Base-by-base conservation (phyloP, 1,140 invertebrate genomes). In the Thaumatotibia leucotreta region DNA sequence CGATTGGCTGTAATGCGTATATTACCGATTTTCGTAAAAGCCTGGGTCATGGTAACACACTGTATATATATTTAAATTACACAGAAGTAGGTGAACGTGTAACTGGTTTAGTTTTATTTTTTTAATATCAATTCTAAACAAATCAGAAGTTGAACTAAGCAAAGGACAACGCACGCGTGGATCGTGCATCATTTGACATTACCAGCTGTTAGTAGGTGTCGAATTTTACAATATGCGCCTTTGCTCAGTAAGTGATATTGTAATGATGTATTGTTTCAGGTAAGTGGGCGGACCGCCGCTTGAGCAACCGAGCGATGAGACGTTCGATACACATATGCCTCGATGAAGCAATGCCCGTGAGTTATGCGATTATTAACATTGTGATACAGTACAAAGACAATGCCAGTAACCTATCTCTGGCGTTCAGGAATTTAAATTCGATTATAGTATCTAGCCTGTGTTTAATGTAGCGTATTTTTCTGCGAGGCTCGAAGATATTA, bases 231-330 rank as follows among this genome's bases (percentile, higher is more conserved):
- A 76, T 74, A 62, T 58, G 72, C 75, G 66, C 68, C 66, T 80
- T 69, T 64, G 65, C 72, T 73, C 68, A 70, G 77, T 83, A 74
- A 84, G 74, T 87, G 77, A 85, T 87, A 87, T 87, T 90, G 72
- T 88, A 88, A 88, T 88, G 84, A 88, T 86, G 82, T 77, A 90
- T 90, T 90, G 88, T 88, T 90, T 86, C 84, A 90, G 88, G 88
- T 90, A 86, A 86, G 88, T 83, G 77, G 86, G 83, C 76, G 82
- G 76, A n/a, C n/a, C n/a, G 68, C 35, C 70, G 75, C 75, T 82
- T 77, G 72, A 66, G 77, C 72, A 81, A 86, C 72, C 61, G 67
- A 68, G 74, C 68, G 80, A 83, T 81, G 74, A 67, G 73, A 74
- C 74, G 73, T 73, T 75, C 74, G 78, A 85, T 85, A 84, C 78